Percentiles rank a stretch among this genome's conserved stretches.
phyloP scores from a whole-genome alignment of 2,797 vertebrate genomes.

The Paguma larvata region DNA sequence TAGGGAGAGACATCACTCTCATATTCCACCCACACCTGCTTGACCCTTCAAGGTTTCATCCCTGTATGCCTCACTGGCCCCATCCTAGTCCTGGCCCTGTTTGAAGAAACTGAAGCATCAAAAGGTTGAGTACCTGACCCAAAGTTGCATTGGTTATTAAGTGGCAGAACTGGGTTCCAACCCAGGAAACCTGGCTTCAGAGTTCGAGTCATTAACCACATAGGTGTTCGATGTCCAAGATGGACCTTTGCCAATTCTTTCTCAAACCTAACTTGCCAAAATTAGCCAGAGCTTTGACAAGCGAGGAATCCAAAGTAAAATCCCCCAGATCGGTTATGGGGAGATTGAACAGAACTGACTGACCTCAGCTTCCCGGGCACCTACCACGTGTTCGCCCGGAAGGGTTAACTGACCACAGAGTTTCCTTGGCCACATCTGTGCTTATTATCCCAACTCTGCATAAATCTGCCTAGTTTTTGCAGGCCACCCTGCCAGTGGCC shows the following conservation, averaged over 20 bases:
- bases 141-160: background rate
- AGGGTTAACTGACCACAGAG: conserved; percentile 1
- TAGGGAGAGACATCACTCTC: background rate
- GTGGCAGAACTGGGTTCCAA: background rate
- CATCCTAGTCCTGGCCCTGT: no score
- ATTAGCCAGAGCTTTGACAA: conserved; percentile 33
- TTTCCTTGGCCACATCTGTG: conserved; percentile 25
- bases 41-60: background rate
- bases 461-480: conserved; percentile 27
- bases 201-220: background rate
- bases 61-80: background rate
- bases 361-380: background rate
- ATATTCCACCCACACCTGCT: background rate
- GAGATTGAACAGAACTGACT: background rate
- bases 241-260: background rate
- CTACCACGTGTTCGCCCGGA: background rate
- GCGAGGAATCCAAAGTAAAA: background rate
- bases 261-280: conserved; percentile 7
- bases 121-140: background rate
- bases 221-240: background rate
- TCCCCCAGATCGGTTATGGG: background rate
- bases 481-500: background rate
- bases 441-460: conserved; percentile 25
- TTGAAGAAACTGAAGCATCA: background rate
- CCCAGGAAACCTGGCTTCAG: background rate